Base-by-base conservation (phyloP, 2,113 vertebrate genomes). In the Oophaga pumilio region DNA sequence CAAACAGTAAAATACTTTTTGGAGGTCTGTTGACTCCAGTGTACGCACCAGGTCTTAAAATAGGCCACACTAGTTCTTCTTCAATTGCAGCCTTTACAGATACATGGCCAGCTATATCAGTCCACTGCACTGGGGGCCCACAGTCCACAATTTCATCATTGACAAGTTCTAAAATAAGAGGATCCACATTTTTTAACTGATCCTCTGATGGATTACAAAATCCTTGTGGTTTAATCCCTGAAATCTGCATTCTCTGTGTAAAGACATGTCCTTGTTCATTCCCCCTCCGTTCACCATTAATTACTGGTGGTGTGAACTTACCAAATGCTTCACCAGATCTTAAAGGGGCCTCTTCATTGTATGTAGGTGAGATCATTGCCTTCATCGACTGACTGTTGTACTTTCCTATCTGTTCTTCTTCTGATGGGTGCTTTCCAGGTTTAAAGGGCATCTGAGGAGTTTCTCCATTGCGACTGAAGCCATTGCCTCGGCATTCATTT, bases 51-150 rank as follows among this genome's bases (percentile, higher is more conserved):
- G 95, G 93, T 78, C 97, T 93, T 85, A 99, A 92, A 89, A 95
- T 93, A 8, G 98, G 98, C 98, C 97, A 98, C 91, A 99, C 91
- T 87, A 99, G 91, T 92, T 99, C 96, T 91, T 99, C 97, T 91
- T 99, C 97, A 20, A 99, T 94, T 71, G 95, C 93, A 76, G 96
- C 96, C 91, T 98, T 98, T 76, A 97, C 94, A 0, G 96, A 92
- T 56, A 90, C 94, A 88, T 97, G 97, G 57, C 98, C 97, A 0
- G 94, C 95, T 49, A 99, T 93, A 89, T 99, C 98, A 0, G 94
- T 93, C 98, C 98, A 99, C 89, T 96, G 95, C 89, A 97, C 94
- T 0, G 97, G 95, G 0, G 97, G 96, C 18, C 94, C 95, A 82
- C 96, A 94, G 92, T 99, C 97, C 91, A 97, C 91, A 78, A 99